These are phyloP conservation scores for Lutjanus argentimaculatus DNA, from an alignment of 2,797 vertebrate species.

Conservation along the genomic window DNA sequence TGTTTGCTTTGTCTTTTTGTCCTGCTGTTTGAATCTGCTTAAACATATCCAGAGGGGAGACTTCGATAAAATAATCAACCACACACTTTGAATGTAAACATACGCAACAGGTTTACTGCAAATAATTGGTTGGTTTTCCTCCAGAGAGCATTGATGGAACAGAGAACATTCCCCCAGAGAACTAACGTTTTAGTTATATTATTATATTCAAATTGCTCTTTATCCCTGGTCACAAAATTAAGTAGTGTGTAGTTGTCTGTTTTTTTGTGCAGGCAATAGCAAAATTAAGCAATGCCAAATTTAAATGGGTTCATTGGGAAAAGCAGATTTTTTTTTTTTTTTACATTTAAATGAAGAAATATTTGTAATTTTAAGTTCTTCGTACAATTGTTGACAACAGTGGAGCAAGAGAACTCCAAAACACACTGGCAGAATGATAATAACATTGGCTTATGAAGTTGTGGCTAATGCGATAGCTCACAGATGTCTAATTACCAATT, in stretches of 20 bases:
- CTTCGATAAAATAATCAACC: constrained; percentile 26
- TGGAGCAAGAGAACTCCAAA: background rate
- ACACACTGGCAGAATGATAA: background rate
- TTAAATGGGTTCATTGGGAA: background rate
- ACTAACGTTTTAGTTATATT: too few species aligned
- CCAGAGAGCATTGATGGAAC: background rate
- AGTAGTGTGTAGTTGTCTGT: background rate
- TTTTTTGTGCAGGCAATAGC: background rate
- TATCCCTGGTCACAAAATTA: background rate
- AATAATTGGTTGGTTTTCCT: background rate
- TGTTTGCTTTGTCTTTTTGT: constrained; percentile 5
- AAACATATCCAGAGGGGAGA: constrained; percentile 18
- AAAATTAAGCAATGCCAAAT: background rate
- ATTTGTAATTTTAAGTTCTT: background rate
- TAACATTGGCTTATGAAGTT: background rate
- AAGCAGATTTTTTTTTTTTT: background rate
- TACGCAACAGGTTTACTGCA: constrained; percentile 2
- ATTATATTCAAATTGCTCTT: background rate
- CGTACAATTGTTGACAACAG: background rate
- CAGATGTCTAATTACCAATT: constrained; percentile 25
- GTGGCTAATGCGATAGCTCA: constrained; percentile 5
- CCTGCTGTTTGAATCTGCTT: constrained; percentile 26
- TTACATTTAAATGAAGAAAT: background rate
- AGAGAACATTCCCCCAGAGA: too few species aligned
- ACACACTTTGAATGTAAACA: constrained; percentile 22